Evolutionary conservation across 2,797 vertebrate genomes (phyloP).

Genomic region (Propithecus deckenii): DNA sequence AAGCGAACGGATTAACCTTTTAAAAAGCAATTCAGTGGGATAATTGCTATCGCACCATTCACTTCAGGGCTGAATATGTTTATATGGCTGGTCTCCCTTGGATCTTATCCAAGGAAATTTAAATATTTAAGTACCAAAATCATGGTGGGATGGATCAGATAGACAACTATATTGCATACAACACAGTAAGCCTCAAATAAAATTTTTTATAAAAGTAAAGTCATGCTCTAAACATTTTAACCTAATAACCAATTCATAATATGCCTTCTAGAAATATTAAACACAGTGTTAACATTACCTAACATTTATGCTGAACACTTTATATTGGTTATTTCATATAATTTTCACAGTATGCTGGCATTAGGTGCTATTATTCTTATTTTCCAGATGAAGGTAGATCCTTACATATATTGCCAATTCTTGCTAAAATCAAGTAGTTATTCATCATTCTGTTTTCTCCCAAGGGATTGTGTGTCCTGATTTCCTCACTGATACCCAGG

Average conservation of each 20-base stretch:
- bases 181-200: background rate
- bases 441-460: constrained; percentile 48
- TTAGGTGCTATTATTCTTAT: background rate
- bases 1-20: background rate
- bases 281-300: background rate
- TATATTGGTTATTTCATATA: background rate
- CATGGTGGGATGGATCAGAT: background rate
- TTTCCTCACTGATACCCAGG: constrained; percentile 32
- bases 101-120: background rate
- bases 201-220: constrained; percentile 34
- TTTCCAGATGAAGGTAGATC: background rate
- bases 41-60: background rate
- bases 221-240: background rate
- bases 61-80: background rate
- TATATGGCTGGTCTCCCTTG: background rate
- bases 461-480: constrained; percentile 47
- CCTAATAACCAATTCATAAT: background rate
- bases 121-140: constrained; percentile 5
- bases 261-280: background rate
- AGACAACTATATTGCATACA: background rate
- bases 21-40: background rate
- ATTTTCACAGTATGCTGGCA: background rate
- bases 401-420: constrained; percentile 53
- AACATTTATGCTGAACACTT: background rate
- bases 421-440: constrained; percentile 44